Conservation (phyloP, 2,797 vertebrate genomes). For the Sebastolobus alascanus region DNA sequence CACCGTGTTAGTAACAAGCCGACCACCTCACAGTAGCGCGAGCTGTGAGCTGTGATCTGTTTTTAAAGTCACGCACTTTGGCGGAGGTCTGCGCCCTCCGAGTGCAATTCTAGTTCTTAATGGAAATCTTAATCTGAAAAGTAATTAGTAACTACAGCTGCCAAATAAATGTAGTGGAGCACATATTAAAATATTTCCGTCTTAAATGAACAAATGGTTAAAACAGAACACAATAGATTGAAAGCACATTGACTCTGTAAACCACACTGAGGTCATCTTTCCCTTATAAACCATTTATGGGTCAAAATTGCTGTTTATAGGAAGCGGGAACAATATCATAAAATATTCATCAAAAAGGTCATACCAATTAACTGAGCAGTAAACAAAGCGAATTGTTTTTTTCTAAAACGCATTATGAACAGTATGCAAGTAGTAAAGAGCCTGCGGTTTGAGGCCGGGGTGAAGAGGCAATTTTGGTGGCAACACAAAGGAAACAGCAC, state of each 20-base stretch:
- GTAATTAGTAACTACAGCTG: neutral
- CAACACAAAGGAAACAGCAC: conserved; percentile 42
- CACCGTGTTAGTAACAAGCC: too few relatives aligned
- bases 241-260: conserved; percentile 4
- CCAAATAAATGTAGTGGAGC: neutral
- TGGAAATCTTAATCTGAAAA: neutral
- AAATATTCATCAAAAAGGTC: conserved; percentile 57
- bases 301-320: conserved; percentile 43
- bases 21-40: too few relatives aligned
- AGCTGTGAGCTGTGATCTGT: too few relatives aligned
- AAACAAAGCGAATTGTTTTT: conserved; percentile 29
- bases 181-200: neutral
- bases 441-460: conserved; percentile 49
- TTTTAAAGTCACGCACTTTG: too few relatives aligned
- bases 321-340: conserved; percentile 43
- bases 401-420: conserved; percentile 28
- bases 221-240: neutral
- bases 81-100: too few relatives aligned
- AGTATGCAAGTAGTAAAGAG: conserved; percentile 28
- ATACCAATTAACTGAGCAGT: conserved; percentile 49
- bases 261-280: conserved; percentile 28
- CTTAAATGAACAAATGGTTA: neutral
- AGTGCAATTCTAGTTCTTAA: too few relatives aligned
- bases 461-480: conserved; percentile 39
- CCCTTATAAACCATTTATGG: conserved; percentile 34